These are phyloP conservation scores for Pararge aegeria DNA, from an alignment of 1,140 invertebrate genomes.

Conservation along the genomic window DNA sequence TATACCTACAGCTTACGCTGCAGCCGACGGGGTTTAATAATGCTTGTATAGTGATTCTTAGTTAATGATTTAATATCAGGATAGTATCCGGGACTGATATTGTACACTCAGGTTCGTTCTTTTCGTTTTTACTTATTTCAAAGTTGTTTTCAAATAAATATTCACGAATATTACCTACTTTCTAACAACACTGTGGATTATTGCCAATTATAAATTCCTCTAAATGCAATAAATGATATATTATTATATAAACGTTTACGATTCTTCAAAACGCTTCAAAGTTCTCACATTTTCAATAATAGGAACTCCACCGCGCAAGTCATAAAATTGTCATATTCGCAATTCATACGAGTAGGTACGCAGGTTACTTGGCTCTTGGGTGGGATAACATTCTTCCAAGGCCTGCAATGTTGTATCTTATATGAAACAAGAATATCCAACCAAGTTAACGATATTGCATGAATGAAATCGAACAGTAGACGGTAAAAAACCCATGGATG, in stretches of 20 bases:
- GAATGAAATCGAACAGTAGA: constrained; percentile 1
- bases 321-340: constrained; percentile 19
- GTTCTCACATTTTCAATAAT: constrained; percentile 3
- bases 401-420: constrained; percentile 3
- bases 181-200: too few relatives aligned
- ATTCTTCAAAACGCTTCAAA: constrained; percentile 1
- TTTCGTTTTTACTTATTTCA: too few relatives aligned
- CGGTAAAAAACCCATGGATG: too few relatives aligned
- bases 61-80: too few relatives aligned
- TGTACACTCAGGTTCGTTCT: too few relatives aligned
- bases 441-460: not conserved
- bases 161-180: too few relatives aligned
- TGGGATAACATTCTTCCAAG: constrained; percentile 14
- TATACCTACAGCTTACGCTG: too few relatives aligned
- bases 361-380: constrained; percentile 5
- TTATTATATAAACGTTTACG: not conserved
- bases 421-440: constrained; percentile 2
- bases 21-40: too few relatives aligned
- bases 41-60: too few relatives aligned
- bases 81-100: too few relatives aligned
- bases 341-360: constrained; percentile 3
- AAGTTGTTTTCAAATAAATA: too few relatives aligned
- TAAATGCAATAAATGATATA: not conserved
- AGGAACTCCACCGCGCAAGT: constrained; percentile 3
- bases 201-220: too few relatives aligned